Percentiles rank a stretch among this genome's conserved stretches.
Evolutionary conservation across 2,888 invertebrate species (phyloP).

Genomic region (Mimachlamys varia): DNA sequence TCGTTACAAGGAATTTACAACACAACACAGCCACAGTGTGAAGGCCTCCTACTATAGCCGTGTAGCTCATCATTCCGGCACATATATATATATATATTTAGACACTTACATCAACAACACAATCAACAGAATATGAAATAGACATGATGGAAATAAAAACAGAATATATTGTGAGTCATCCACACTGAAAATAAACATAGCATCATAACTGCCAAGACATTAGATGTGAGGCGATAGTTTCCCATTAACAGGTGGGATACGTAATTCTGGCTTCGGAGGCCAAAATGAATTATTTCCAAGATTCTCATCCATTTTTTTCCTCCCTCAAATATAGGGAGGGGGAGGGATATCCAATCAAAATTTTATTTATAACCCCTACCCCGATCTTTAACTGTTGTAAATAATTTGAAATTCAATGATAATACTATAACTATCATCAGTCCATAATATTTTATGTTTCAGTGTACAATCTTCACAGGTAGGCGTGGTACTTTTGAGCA

Average conservation of each 20-base stretch:
- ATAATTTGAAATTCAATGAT: too few relatives aligned
- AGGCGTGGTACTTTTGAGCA: too few relatives aligned
- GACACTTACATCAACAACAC: background rate
- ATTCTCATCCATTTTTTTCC: too few relatives aligned
- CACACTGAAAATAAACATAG: background rate
- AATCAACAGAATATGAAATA: constrained; percentile 36
- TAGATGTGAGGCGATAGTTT: background rate
- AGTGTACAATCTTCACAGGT: too few relatives aligned
- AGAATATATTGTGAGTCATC: constrained; percentile 1
- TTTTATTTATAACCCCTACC: too few relatives aligned
- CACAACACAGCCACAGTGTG: constrained; percentile 2
- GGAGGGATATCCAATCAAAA: too few relatives aligned
- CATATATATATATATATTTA: background rate
- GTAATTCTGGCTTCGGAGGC: background rate
- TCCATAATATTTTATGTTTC: too few relatives aligned
- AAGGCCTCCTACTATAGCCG: background rate
- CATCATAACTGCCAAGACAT: background rate
- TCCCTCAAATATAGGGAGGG: too few relatives aligned
- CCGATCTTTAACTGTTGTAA: too few relatives aligned
- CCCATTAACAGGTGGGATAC: background rate
- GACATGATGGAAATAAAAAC: constrained; percentile 19
- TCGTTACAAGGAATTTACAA: constrained; percentile 3
- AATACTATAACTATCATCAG: too few relatives aligned
- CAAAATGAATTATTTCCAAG: too few relatives aligned
- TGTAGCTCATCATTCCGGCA: background rate